phyloP scores from a whole-genome alignment of 2,113 vertebrate species.

The Myotis lucifugus region DNA sequence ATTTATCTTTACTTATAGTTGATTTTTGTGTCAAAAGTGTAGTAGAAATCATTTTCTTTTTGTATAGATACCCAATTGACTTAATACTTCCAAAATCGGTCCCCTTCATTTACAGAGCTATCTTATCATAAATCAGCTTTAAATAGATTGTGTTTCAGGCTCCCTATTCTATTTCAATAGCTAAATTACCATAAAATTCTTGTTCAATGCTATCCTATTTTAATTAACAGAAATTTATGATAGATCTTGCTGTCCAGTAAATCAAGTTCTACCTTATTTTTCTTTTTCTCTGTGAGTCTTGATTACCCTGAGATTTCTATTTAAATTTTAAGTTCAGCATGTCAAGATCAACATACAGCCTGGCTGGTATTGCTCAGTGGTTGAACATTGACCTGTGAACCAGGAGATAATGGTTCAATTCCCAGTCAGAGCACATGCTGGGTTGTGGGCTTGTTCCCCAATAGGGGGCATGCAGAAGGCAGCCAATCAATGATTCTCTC shows the following conservation, averaged over 20 bases:
- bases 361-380: too few relatives aligned
- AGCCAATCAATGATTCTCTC: too few relatives aligned
- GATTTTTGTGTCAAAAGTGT: neutral
- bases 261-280: neutral
- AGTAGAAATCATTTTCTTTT: neutral
- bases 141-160: neutral
- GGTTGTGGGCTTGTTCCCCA: too few relatives aligned
- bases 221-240: neutral
- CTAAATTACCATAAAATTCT: neutral
- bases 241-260: neutral
- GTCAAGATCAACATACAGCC: too few relatives aligned
- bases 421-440: too few relatives aligned
- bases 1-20: neutral
- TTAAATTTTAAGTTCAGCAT: neutral
- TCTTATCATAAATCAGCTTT: neutral
- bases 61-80: neutral
- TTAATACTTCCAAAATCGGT: neutral
- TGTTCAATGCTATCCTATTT: neutral
- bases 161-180: neutral
- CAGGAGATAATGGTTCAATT: too few relatives aligned
- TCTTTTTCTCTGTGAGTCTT: neutral
- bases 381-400: too few relatives aligned
- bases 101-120: neutral
- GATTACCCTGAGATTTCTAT: neutral
- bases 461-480: too few relatives aligned